A percentile compares a stretch with the other conserved stretches of the same genome.
These are phyloP conservation scores for Drosophila sechellia DNA, from an alignment of 1,140 invertebrate genomes.

Conservation along the genomic window DNA sequence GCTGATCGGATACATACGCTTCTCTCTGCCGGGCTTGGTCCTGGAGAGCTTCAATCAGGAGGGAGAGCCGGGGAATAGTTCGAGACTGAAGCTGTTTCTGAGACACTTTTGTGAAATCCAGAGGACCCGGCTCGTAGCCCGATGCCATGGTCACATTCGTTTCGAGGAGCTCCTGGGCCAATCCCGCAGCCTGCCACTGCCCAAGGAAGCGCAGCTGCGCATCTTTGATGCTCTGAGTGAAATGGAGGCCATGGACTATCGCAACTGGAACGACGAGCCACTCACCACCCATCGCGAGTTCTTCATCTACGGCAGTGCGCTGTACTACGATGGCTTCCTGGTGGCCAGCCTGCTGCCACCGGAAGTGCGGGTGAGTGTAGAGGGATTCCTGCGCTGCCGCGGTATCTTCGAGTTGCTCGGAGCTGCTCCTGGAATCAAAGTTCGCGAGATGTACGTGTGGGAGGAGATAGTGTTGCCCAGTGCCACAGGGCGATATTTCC, in stretches of 20 bases:
- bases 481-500: conserved; percentile 86
- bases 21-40: conserved; percentile 67
- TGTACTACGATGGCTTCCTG: conserved; percentile 90
- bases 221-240: conserved; percentile 92
- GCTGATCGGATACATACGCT: conserved; percentile 72
- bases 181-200: conserved; percentile 86
- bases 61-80: conserved; percentile 10
- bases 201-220: conserved; percentile 90
- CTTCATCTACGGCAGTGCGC: conserved; percentile 90
- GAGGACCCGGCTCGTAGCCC: conserved; percentile 51
- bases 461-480: conserved; percentile 88
- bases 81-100: conserved; percentile 40
- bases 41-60: conserved; percentile 59
- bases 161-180: conserved; percentile 74
- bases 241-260: conserved; percentile 92
- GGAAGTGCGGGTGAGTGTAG: conserved; percentile 89
- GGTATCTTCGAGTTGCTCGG: conserved; percentile 88
- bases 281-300: conserved; percentile 91
- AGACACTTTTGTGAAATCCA: conserved; percentile 74
- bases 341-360: conserved; percentile 90
- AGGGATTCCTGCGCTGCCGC: conserved; percentile 89
- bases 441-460: conserved; percentile 91
- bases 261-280: conserved; percentile 92
- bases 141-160: conserved; percentile 33
- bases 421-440: conserved; percentile 86